These are phyloP conservation scores for Theristicus caerulescens DNA, from an alignment of 2,113 vertebrate genomes.

Conservation along the genomic window DNA sequence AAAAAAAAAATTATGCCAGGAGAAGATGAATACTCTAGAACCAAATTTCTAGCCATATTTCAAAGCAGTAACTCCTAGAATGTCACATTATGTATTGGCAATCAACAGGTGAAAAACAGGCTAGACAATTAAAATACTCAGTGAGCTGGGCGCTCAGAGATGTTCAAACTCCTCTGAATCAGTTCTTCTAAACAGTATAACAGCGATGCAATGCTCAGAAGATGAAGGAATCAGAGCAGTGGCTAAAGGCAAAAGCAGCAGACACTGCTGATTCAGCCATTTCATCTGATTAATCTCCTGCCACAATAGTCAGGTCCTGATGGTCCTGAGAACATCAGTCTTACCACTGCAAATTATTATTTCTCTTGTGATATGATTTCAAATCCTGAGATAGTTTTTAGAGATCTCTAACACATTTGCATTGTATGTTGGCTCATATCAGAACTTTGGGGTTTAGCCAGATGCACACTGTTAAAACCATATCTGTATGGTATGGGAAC, in stretches of 20 bases:
- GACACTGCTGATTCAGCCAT: neutral
- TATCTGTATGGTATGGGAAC: neutral
- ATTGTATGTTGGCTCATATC: neutral
- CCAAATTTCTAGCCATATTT: neutral
- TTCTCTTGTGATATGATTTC: neutral
- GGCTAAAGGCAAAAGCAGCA: neutral
- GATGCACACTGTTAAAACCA: neutral
- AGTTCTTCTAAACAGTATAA: neutral
- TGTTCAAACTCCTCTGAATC: neutral
- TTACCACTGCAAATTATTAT: neutral
- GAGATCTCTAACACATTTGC: neutral
- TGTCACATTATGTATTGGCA: neutral
- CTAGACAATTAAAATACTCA: neutral
- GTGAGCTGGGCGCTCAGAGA: neutral
- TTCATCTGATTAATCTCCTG: neutral
- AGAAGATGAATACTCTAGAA: neutral
- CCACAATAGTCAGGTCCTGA: neutral
- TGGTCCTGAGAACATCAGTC: neutral
- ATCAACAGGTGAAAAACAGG: neutral
- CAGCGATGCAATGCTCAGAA: neutral
- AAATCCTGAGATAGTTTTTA: neutral
- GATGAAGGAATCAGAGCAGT: neutral
- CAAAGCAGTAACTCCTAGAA: neutral
- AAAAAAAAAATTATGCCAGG: neutral
- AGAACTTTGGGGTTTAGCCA: neutral